A percentile compares a stretch with the other conserved stretches of the same genome.
These are phyloP conservation scores for Autographa pulchrina DNA, from an alignment of 2,888 invertebrate species.

Conservation along the genomic window DNA sequence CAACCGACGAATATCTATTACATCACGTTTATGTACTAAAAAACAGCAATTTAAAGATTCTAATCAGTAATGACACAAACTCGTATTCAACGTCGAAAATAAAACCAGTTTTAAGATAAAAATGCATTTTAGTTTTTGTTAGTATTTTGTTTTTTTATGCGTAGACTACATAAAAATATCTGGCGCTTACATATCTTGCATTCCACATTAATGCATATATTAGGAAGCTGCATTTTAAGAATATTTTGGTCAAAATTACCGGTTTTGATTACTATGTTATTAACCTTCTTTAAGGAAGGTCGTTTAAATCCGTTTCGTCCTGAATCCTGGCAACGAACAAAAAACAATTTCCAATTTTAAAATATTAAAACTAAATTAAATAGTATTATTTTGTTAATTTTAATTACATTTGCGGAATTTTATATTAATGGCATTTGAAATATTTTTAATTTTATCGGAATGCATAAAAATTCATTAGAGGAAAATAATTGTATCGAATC, in stretches of 20 bases:
- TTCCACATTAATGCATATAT: constrained; percentile 1
- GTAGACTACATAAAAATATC: background rate
- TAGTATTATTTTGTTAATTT: no score
- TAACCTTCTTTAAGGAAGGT: constrained; percentile 4
- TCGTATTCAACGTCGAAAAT: background rate
- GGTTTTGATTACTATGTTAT: constrained; percentile 4
- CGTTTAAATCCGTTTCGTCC: constrained; percentile 1
- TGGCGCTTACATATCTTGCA: constrained; percentile 4
- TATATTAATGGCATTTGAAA: background rate
- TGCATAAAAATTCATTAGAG: background rate
- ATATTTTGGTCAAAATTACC: constrained; percentile 1
- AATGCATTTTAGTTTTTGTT: background rate
- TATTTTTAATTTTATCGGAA: background rate
- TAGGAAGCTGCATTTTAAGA: background rate
- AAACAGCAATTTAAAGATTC: background rate
- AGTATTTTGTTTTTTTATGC: background rate
- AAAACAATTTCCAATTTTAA: background rate
- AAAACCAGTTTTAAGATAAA: background rate
- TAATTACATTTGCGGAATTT: background rate
- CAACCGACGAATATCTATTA: background rate
- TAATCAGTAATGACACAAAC: background rate
- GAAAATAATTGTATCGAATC: background rate
- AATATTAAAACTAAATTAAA: background rate
- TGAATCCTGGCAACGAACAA: background rate
- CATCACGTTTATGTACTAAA: background rate